phyloP scores from a whole-genome alignment of 2,797 vertebrate species.

The Glossophaga mutica region DNA sequence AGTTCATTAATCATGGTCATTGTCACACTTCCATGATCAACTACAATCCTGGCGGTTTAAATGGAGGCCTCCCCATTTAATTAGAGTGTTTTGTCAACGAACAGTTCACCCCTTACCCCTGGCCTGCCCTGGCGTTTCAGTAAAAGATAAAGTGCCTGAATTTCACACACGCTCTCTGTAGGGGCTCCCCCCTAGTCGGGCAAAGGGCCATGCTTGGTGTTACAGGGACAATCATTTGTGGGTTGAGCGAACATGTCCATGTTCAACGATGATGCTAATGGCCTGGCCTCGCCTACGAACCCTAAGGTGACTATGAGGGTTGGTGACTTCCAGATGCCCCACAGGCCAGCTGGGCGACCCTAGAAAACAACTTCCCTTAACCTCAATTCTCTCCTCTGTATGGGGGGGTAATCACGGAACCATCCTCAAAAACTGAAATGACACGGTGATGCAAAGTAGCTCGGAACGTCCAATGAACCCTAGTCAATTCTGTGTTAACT shows the following conservation, averaged over 20 bases:
- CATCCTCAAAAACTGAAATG: background rate
- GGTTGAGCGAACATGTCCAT: background rate
- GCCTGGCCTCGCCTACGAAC: background rate
- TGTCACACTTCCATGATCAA: conserved; percentile 25
- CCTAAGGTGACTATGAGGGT: background rate
- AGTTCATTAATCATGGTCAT: conserved; percentile 53
- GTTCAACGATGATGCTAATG: background rate
- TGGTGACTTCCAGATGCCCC: background rate
- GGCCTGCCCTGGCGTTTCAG: conserved; percentile 1
- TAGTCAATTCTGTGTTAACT: background rate
- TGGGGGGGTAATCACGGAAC: background rate
- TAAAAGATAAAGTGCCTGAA: background rate
- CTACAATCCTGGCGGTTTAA: background rate
- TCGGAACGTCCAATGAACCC: background rate
- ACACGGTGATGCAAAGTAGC: background rate
- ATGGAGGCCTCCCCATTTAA: conserved; percentile 18
- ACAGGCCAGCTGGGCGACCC: background rate
- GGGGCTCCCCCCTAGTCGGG: background rate
- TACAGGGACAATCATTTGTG: background rate
- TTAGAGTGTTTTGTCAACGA: conserved; percentile 48
- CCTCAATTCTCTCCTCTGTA: background rate
- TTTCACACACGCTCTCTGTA: background rate
- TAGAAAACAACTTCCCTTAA: background rate
- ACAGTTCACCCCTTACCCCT: background rate
- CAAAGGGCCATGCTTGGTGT: background rate